Conservation (phyloP, 2,113 vertebrate species). For the Morone saxatilis region DNA sequence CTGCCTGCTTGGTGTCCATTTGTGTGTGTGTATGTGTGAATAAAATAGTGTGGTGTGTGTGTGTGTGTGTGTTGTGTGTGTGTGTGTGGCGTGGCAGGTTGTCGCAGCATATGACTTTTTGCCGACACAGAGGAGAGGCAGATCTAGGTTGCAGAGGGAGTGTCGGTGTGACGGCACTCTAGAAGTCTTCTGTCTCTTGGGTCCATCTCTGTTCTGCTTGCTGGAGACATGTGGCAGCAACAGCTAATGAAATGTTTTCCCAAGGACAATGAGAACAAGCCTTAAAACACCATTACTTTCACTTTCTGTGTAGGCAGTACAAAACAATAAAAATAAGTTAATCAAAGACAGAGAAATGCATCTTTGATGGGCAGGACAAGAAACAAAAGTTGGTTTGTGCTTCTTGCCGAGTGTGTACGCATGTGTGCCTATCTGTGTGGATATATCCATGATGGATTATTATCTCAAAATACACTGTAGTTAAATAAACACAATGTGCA, state of each 20-base stretch:
- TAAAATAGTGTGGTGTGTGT: not conserved
- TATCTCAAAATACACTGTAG: constrained; percentile 27
- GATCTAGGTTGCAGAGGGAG: constrained; percentile 51
- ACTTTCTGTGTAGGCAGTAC: not conserved
- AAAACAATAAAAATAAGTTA: constrained; percentile 15
- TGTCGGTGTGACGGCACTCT: constrained; percentile 42
- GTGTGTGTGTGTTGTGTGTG: constrained; percentile 13
- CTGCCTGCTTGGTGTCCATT: not conserved
- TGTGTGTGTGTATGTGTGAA: constrained; percentile 12
- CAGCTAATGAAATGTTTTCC: constrained; percentile 56
- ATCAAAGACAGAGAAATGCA: constrained; percentile 8
- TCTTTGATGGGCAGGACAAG: constrained; percentile 2
- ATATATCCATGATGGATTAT: constrained; percentile 32
- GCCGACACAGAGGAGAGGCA: constrained; percentile 55
- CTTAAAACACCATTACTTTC: not conserved
- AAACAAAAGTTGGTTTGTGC: constrained; percentile 5
- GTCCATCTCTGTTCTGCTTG: constrained; percentile 39
- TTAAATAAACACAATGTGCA: constrained; percentile 26
- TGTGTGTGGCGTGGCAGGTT: constrained; percentile 19
- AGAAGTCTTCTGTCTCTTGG: constrained; percentile 47
- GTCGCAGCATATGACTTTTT: constrained; percentile 59
- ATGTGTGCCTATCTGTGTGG: constrained; percentile 4
- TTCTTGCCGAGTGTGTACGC: not conserved
- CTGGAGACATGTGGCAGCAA: constrained; percentile 51
- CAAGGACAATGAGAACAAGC: constrained; percentile 10